A percentile compares a stretch with the other conserved stretches of the same genome.
Evolutionary conservation across 2,113 vertebrate genomes (phyloP).

Genomic region (Silurus meridionalis): DNA sequence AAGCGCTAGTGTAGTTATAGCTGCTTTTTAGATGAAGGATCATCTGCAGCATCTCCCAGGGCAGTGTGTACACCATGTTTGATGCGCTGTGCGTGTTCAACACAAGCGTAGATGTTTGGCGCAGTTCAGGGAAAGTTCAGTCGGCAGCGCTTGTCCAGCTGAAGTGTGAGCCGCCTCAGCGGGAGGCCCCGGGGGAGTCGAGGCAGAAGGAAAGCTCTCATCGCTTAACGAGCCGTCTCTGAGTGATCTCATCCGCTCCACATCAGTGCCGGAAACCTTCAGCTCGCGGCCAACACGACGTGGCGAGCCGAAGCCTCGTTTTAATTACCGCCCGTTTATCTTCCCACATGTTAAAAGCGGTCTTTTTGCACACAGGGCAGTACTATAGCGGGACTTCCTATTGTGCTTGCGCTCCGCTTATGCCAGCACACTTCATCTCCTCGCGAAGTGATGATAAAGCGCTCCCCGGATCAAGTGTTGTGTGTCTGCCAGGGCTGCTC

Average conservation of each 20-base stretch:
- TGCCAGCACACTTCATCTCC: constrained; percentile 40
- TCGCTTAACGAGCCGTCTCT: constrained; percentile 51
- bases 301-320: constrained; percentile 44
- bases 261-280: constrained; percentile 48
- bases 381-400: constrained; percentile 32
- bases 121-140: constrained; percentile 37
- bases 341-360: constrained; percentile 42
- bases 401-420: constrained; percentile 13
- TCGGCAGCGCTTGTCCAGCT: constrained; percentile 24
- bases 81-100: not conserved
- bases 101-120: not conserved
- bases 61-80: not conserved
- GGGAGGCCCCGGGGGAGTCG: constrained; percentile 37
- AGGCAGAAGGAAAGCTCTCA: constrained; percentile 48
- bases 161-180: constrained; percentile 41
- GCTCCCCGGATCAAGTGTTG: constrained; percentile 32
- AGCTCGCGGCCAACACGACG: constrained; percentile 12
- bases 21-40: not conserved
- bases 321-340: constrained; percentile 52
- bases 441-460: constrained; percentile 10
- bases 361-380: constrained; percentile 38
- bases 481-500: constrained; percentile 27
- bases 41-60: not conserved
- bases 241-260: constrained; percentile 57
- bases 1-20: not conserved